Conservation (phyloP, 2,888 invertebrate genomes). For the Chrysolina oricalcia region DNA sequence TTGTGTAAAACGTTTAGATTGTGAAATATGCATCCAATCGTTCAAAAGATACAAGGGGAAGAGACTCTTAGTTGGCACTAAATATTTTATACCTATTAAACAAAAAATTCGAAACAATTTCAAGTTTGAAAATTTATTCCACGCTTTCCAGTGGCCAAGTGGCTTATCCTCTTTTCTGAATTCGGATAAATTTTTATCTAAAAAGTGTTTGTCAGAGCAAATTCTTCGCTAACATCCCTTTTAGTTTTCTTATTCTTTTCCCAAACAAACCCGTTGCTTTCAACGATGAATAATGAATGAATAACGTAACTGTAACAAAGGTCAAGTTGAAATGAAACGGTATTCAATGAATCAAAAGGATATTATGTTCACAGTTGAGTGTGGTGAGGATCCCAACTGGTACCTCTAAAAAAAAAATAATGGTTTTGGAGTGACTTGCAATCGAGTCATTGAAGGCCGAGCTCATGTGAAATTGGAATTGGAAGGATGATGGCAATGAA, state of each 20-base stretch:
- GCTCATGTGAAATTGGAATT: neutral
- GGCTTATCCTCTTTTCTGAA: too few relatives aligned
- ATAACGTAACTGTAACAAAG: slow-evolving; percentile 20
- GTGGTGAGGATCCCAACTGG: slow-evolving; percentile 42
- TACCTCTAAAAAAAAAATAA: slow-evolving; percentile 49
- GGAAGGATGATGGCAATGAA: neutral
- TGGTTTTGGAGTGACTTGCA: slow-evolving; percentile 52
- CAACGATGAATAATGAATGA: neutral
- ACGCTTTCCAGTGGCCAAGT: neutral
- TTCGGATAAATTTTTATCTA: neutral
- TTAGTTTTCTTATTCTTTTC: neutral
- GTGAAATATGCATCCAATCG: too few relatives aligned
- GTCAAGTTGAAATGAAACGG: slow-evolving; percentile 25
- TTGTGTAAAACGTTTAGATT: too few relatives aligned
- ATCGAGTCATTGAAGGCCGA: neutral
- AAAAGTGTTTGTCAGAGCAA: neutral
- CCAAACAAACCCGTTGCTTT: neutral
- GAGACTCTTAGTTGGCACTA: too few relatives aligned
- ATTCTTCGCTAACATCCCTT: too few relatives aligned
- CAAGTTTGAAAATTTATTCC: neutral
- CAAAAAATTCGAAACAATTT: too few relatives aligned
- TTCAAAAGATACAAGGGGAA: too few relatives aligned
- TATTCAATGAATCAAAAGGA: neutral
- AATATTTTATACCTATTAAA: too few relatives aligned
- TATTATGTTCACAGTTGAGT: slow-evolving; percentile 35